These are phyloP conservation scores for Sitobion miscanthi DNA, from an alignment of 1,140 invertebrate genomes.

Conservation along the genomic window DNA sequence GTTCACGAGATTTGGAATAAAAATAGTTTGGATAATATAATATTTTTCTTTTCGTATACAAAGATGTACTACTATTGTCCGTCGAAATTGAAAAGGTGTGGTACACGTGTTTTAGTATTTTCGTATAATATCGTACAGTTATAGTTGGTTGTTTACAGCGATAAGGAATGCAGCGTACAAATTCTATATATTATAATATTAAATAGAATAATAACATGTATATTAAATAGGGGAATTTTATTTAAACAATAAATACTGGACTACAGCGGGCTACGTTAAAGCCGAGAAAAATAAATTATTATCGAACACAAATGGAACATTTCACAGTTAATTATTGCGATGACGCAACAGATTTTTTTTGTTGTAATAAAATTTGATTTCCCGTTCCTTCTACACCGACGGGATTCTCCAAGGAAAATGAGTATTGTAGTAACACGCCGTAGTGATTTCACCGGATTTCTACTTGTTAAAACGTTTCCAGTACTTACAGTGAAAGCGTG, in stretches of 20 bases:
- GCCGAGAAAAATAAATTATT: background rate
- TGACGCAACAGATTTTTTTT: background rate
- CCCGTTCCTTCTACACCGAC: background rate
- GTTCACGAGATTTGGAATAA: background rate
- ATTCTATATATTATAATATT: background rate
- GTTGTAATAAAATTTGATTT: conserved; percentile 22
- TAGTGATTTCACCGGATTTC: conserved; percentile 55
- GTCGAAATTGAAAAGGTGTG: conserved; percentile 3
- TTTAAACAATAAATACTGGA: background rate
- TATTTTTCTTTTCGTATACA: background rate
- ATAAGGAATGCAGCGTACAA: background rate
- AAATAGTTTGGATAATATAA: background rate
- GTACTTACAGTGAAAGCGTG: conserved; percentile 42
- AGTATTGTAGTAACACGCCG: background rate
- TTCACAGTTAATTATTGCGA: background rate
- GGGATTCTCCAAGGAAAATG: conserved; percentile 13
- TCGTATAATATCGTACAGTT: background rate
- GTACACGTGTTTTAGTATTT: background rate
- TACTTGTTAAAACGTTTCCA: conserved; percentile 47
- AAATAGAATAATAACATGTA: background rate
- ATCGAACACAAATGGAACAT: conserved; percentile 3
- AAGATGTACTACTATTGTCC: background rate
- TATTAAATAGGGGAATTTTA: background rate
- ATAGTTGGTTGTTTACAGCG: conserved; percentile 12
- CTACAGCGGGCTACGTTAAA: background rate